Conservation (phyloP, 2,113 vertebrate species). For the Chaenocephalus aceratus region DNA sequence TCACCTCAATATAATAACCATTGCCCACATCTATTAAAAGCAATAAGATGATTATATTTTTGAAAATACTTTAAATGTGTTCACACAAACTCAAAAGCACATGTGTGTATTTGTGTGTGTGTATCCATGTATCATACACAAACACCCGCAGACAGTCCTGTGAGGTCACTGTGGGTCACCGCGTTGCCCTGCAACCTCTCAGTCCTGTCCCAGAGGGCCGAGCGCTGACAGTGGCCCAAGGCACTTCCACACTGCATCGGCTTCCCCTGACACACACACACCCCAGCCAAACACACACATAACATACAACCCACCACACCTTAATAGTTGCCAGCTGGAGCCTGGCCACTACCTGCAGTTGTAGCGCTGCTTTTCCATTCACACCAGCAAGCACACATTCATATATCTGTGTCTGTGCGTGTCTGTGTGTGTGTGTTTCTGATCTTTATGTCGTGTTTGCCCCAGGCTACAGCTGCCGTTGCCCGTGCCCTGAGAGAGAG, state of each 20-base stretch:
- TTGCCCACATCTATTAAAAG: background rate
- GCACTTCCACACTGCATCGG: conserved; percentile 75
- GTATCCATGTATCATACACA: conserved; percentile 51
- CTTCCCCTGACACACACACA: conserved; percentile 51
- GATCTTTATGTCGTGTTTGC: conserved; percentile 78
- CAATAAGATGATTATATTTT: background rate
- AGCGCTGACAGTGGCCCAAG: conserved; percentile 78
- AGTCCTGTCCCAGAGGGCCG: conserved; percentile 73
- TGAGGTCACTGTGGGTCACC: conserved; percentile 74
- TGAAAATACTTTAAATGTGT: background rate
- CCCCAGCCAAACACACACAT: conserved; percentile 42
- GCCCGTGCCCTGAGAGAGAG: conserved; percentile 92
- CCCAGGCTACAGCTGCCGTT: conserved; percentile 91
- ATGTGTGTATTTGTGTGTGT: conserved; percentile 14
- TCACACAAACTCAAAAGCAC: conserved; percentile 1
- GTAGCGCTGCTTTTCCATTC: conserved; percentile 67
- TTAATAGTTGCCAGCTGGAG: conserved; percentile 80
- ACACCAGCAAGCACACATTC: background rate
- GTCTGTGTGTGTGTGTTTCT: conserved; percentile 56
- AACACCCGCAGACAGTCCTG: conserved; percentile 62
- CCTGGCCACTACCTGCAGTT: conserved; percentile 82
- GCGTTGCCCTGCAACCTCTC: conserved; percentile 82
- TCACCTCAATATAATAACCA: background rate
- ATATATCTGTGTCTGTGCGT: conserved; percentile 71
- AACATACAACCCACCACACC: conserved; percentile 45